A percentile compares a stretch with the other conserved stretches of the same genome.
Evolutionary conservation across 64 coral and sea anemone species (phyloP).

Genomic region (Stichodactyla mertensii): DNA sequence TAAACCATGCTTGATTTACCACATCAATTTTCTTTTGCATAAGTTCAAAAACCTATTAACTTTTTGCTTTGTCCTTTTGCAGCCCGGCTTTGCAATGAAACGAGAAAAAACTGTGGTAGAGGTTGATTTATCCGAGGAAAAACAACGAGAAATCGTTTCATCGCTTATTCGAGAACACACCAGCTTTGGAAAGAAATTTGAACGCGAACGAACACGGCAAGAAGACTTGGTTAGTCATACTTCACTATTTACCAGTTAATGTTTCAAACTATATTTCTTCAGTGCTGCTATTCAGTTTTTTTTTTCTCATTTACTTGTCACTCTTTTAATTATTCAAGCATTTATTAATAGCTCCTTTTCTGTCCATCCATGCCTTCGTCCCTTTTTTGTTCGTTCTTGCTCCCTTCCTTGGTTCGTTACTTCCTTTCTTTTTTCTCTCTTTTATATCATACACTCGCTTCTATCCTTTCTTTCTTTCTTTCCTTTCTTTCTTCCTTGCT

Average conservation of each 20-base stretch:
- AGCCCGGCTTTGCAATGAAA: conserved; percentile 92
- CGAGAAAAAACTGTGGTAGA: conserved; percentile 97
- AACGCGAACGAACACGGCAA: conserved; percentile 86
- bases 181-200: conserved; percentile 88
- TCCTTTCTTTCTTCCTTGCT: background rate
- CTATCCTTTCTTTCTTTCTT: background rate
- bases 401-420: background rate
- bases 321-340: too few species aligned
- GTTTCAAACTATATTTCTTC: too few species aligned
- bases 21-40: background rate
- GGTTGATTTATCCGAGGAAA: conserved; percentile 91
- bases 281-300: too few species aligned
- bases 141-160: conserved; percentile 75
- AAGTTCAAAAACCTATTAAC: background rate
- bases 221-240: conserved; percentile 83
- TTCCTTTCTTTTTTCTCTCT: background rate
- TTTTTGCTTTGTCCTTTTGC: background rate
- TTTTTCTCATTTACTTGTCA: too few species aligned
- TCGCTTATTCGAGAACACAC: conserved; percentile 89
- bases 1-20: background rate
- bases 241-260: background rate
- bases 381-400: background rate
- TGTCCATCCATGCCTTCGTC: background rate
- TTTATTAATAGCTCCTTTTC: too few species aligned
- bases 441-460: background rate